Conservation (phyloP, 1,140 invertebrate species). For the Hermatobates lingyangjiaoensis region DNA sequence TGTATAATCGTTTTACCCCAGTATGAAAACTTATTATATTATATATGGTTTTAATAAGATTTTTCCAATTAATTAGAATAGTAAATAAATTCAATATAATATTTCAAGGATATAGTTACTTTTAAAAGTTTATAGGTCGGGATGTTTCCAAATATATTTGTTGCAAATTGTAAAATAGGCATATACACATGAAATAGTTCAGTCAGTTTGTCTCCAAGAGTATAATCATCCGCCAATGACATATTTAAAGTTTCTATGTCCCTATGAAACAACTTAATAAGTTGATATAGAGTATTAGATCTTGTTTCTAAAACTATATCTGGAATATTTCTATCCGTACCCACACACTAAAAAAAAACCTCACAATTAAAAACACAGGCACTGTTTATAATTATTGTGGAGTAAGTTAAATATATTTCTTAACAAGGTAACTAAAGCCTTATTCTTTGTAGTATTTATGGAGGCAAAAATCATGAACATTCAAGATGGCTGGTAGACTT, state of each 20-base stretch:
- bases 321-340: slow-evolving; percentile 64
- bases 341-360: slow-evolving; percentile 43
- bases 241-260: slow-evolving; percentile 46
- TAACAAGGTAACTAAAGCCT: no score
- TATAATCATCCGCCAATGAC: slow-evolving; percentile 35
- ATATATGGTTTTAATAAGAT: background rate
- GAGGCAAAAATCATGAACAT: no score
- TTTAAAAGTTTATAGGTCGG: slow-evolving; percentile 57
- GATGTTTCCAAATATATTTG: slow-evolving; percentile 56
- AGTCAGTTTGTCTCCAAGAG: slow-evolving; percentile 51
- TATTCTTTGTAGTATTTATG: no score
- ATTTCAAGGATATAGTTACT: slow-evolving; percentile 26
- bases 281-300: slow-evolving; percentile 44
- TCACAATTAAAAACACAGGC: no score
- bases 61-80: background rate
- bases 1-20: no score
- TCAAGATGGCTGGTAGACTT: no score
- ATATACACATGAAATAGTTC: slow-evolving; percentile 68
- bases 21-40: background rate
- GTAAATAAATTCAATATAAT: background rate
- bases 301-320: slow-evolving; percentile 58
- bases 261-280: slow-evolving; percentile 57
- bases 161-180: slow-evolving; percentile 53
- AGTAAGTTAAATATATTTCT: no score
- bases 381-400: no score